These are phyloP conservation scores for Pteronotus mesoamericanus DNA, from an alignment of 2,797 vertebrate genomes.

Conservation along the genomic window DNA sequence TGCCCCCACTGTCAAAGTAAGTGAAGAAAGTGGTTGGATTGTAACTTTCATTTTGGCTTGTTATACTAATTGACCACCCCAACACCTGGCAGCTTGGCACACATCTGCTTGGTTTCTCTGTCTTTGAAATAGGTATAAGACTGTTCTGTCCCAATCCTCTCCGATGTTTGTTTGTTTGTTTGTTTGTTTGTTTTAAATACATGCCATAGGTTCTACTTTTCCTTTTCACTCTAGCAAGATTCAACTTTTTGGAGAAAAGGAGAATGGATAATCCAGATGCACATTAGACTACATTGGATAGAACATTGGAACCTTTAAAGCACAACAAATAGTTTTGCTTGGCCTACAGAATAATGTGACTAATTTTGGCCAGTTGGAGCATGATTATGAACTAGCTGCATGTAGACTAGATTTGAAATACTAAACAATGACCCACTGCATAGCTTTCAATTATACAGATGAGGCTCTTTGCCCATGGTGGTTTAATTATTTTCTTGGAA, in stretches of 20 bases:
- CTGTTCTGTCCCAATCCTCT: background rate
- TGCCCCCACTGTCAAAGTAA: background rate
- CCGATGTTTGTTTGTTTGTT: no score
- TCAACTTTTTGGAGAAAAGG: slow-evolving; percentile 44
- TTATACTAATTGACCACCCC: background rate
- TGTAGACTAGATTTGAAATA: slow-evolving; percentile 20
- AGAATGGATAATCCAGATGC: background rate
- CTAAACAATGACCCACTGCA: slow-evolving; percentile 33
- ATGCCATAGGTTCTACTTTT: background rate
- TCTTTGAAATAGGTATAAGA: slow-evolving; percentile 2
- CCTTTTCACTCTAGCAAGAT: slow-evolving; percentile 25
- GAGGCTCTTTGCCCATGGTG: slow-evolving; percentile 18
- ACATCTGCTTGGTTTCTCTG: background rate
- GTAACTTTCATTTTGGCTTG: background rate
- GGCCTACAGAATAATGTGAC: slow-evolving; percentile 8
- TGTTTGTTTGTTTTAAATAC: no score
- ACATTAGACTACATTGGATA: slow-evolving; percentile 2
- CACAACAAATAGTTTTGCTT: background rate
- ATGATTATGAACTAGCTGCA: slow-evolving; percentile 1
- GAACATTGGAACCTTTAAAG: background rate
- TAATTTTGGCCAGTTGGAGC: slow-evolving; percentile 48
- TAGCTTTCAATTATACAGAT: slow-evolving; percentile 53
- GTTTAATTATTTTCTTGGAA: slow-evolving; percentile 67
- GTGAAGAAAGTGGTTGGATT: background rate
- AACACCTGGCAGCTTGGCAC: background rate